phyloP scores from a whole-genome alignment of 2,888 invertebrate species.

The Heterodera filipjevi region DNA sequence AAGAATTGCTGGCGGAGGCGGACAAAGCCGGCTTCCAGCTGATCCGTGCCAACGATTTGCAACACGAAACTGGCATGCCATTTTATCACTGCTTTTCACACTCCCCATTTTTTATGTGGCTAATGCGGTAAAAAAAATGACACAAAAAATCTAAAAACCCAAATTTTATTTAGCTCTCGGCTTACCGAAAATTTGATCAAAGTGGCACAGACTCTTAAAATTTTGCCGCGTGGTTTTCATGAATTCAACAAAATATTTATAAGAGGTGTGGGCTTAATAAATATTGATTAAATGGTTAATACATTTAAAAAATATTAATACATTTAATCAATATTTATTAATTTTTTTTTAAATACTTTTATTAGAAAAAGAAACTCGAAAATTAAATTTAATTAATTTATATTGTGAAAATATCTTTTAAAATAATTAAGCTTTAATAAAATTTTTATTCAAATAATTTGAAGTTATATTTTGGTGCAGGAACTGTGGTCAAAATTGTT shows the following conservation, averaged over 20 bases:
- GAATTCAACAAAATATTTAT: constrained; percentile 60
- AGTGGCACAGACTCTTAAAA: constrained; percentile 47
- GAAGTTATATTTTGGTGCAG: constrained; percentile 27
- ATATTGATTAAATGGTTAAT: too few relatives aligned
- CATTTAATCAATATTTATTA: too few relatives aligned
- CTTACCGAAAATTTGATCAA: constrained; percentile 42
- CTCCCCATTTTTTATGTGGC: constrained; percentile 63
- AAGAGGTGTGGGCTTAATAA: background rate
- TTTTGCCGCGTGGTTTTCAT: constrained; percentile 62
- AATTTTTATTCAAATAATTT: too few relatives aligned
- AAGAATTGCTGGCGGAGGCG: constrained; percentile 54
- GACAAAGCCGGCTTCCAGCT: constrained; percentile 43
- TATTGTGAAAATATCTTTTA: too few relatives aligned
- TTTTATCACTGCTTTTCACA: constrained; percentile 61
- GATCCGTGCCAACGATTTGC: constrained; percentile 40
- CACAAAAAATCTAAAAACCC: background rate
- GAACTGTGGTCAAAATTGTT: constrained; percentile 62
- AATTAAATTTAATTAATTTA: background rate
- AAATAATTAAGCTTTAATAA: too few relatives aligned
- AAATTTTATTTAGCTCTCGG: constrained; percentile 32
- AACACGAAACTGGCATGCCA: constrained; percentile 46
- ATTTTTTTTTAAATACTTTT: background rate
- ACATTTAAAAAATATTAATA: too few relatives aligned
- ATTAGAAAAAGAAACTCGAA: background rate
- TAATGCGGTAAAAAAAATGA: constrained; percentile 44